These are phyloP conservation scores for Elephas maximus DNA, from an alignment of 2,113 vertebrate genomes.

Conservation along the genomic window DNA sequence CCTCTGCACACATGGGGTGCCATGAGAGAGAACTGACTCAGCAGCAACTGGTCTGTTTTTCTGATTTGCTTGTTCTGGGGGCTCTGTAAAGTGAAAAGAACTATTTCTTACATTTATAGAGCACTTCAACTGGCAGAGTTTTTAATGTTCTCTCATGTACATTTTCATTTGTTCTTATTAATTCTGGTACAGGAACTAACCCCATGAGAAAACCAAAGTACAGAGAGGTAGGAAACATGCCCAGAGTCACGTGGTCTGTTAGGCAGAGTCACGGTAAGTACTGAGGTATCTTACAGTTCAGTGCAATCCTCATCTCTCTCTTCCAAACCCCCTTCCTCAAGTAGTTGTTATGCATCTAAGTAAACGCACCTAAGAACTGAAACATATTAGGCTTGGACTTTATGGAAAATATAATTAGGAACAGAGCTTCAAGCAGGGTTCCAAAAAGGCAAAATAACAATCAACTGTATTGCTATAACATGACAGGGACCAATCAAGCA, in stretches of 20 bases:
- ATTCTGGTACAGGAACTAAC: neutral
- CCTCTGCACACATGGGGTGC: neutral
- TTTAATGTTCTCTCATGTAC: neutral
- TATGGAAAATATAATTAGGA: neutral
- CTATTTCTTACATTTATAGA: neutral
- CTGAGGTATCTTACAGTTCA: too few species aligned
- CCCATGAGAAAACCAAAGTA: neutral
- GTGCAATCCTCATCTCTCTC: neutral
- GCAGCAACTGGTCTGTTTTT: neutral
- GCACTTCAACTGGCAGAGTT: neutral
- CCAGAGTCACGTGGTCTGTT: neutral
- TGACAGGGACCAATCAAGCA: neutral
- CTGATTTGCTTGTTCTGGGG: neutral
- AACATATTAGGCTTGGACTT: neutral
- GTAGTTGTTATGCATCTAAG: neutral
- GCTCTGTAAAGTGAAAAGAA: neutral
- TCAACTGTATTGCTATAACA: neutral
- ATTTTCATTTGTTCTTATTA: neutral
- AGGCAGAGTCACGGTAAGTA: neutral
- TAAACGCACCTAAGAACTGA: neutral
- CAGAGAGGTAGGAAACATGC: neutral
- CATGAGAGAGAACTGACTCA: neutral
- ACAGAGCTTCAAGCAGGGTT: neutral
- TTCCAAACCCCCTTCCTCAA: accelerated
- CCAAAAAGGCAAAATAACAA: neutral